Evolutionary conservation across 2,888 invertebrate species (phyloP).

Genomic region (Ophion slaviceki): DNA sequence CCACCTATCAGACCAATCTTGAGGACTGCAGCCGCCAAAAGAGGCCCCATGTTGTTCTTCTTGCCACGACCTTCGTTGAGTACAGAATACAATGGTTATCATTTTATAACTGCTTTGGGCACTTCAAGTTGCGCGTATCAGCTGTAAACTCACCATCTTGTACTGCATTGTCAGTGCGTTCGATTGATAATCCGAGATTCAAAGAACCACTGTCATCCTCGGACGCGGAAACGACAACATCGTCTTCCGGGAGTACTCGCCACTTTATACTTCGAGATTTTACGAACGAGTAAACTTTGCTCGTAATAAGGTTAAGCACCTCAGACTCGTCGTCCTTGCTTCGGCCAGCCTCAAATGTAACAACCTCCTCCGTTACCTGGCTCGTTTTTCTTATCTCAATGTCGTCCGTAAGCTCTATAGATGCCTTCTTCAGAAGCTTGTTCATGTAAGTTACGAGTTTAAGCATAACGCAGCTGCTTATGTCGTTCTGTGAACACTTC

Average conservation of each 20-base stretch:
- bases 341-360: conserved; percentile 87
- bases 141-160: conserved; percentile 77
- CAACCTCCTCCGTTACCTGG: conserved; percentile 85
- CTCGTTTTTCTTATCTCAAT: conserved; percentile 88
- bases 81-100: background rate
- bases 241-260: conserved; percentile 91
- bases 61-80: conserved; percentile 86
- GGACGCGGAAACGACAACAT: conserved; percentile 90
- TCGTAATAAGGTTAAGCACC: conserved; percentile 87
- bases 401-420: conserved; percentile 91
- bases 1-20: conserved; percentile 93
- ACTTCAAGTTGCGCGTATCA: background rate
- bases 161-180: conserved; percentile 85
- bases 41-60: conserved; percentile 89
- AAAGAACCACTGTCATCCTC: conserved; percentile 88
- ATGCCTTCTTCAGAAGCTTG: conserved; percentile 91
- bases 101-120: background rate
- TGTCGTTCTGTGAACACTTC: conserved; percentile 91
- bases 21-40: conserved; percentile 91
- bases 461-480: conserved; percentile 92
- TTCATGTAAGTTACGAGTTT: conserved; percentile 93
- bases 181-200: conserved; percentile 89
- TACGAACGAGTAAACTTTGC: conserved; percentile 91
- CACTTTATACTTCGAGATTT: conserved; percentile 91
- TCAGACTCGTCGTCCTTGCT: conserved; percentile 85